These are phyloP conservation scores for Elachura formosa DNA, from an alignment of 2,113 vertebrate species.

Conservation along the genomic window DNA sequence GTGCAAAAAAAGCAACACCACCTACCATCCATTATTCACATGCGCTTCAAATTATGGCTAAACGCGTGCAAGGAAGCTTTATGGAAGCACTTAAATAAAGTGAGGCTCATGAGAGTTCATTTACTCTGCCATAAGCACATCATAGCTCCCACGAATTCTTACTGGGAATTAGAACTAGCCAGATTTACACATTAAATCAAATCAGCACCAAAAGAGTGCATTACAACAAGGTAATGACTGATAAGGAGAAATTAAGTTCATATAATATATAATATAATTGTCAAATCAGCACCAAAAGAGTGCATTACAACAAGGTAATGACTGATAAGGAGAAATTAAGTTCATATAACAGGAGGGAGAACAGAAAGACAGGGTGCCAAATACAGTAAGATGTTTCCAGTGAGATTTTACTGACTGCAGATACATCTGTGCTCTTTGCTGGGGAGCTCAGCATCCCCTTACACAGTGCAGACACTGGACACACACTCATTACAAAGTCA, in stretches of 20 bases:
- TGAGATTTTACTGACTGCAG: neutral
- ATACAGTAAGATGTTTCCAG: neutral
- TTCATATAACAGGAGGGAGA: neutral
- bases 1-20: neutral
- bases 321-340: accelerated
- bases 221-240: neutral
- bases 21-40: neutral
- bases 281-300: neutral
- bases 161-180: neutral
- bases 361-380: neutral
- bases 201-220: neutral
- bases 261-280: too few relatives aligned
- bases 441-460: neutral
- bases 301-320: neutral
- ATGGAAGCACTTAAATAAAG: neutral
- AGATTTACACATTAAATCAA: neutral
- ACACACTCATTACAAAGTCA: accelerated
- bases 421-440: neutral
- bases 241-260: neutral
- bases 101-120: neutral
- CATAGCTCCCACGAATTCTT: neutral
- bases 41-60: neutral
- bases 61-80: neutral
- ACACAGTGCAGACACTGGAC: neutral
- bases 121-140: neutral